These are phyloP conservation scores for Vimba vimba DNA, from an alignment of 2,113 vertebrate species.

Conservation along the genomic window DNA sequence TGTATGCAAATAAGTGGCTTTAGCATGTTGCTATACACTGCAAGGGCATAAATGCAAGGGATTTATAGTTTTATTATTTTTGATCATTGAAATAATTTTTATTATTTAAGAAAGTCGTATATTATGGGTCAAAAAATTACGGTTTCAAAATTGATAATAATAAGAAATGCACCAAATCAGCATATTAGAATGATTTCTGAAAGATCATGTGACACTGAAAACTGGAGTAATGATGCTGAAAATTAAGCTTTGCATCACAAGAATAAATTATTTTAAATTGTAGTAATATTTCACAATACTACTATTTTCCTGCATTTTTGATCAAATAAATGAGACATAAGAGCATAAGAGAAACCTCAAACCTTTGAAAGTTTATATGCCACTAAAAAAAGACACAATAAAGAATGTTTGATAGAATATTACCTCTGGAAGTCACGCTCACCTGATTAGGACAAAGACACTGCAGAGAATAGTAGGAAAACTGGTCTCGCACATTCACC, in stretches of 20 bases:
- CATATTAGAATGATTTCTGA: neutral
- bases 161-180: neutral
- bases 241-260: neutral
- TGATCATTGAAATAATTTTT: neutral
- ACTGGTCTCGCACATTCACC: conserved; percentile 97
- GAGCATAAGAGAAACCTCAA: neutral
- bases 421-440: conserved; percentile 55
- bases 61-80: neutral
- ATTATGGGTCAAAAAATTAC: neutral
- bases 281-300: neutral
- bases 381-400: neutral
- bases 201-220: neutral
- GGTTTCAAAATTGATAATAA: neutral
- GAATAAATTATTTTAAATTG: neutral
- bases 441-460: conserved; percentile 99
- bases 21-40: neutral
- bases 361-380: neutral
- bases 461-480: conserved; percentile 96
- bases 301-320: neutral
- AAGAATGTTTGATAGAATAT: neutral
- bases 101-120: neutral
- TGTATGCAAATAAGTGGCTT: neutral
- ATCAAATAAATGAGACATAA: neutral
- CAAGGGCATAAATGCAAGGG: neutral
- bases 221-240: neutral